Percentiles rank a stretch among this genome's conserved stretches.
These are phyloP conservation scores for Augochlorella aurata DNA, from an alignment of 2,888 invertebrate genomes.

Conservation along the genomic window DNA sequence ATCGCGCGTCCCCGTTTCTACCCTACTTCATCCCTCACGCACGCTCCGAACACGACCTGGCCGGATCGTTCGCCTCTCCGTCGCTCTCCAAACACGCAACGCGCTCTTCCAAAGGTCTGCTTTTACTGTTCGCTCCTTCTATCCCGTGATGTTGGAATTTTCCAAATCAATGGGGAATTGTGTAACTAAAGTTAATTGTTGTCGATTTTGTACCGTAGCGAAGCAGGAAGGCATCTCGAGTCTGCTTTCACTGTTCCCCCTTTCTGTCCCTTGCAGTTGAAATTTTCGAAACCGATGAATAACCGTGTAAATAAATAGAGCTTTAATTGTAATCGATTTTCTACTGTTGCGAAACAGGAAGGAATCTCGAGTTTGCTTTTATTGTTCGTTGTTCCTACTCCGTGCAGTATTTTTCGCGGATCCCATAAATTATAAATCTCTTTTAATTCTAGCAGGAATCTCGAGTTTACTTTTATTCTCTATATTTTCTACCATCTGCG, in stretches of 20 bases:
- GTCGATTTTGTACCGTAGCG: no score
- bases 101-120: background rate
- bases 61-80: slow-evolving; percentile 22
- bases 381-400: no score
- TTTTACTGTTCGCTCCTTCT: background rate
- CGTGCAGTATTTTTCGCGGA: background rate
- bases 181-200: background rate
- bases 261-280: no score
- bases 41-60: slow-evolving; percentile 52
- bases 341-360: no score
- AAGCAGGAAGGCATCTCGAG: no score
- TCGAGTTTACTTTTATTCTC: background rate
- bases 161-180: background rate
- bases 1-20: slow-evolving; percentile 69
- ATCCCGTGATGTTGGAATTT: background rate
- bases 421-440: background rate
- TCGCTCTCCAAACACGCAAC: slow-evolving; percentile 35
- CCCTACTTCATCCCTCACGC: slow-evolving; percentile 67
- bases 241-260: no score
- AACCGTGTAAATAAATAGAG: background rate
- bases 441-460: background rate
- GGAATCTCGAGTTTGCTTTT: background rate
- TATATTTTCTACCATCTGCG: background rate
- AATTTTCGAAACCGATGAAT: background rate
- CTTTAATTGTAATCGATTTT: no score